These are phyloP conservation scores for Caradrina kadenii DNA, from an alignment of 2,888 invertebrate genomes.

Conservation along the genomic window DNA sequence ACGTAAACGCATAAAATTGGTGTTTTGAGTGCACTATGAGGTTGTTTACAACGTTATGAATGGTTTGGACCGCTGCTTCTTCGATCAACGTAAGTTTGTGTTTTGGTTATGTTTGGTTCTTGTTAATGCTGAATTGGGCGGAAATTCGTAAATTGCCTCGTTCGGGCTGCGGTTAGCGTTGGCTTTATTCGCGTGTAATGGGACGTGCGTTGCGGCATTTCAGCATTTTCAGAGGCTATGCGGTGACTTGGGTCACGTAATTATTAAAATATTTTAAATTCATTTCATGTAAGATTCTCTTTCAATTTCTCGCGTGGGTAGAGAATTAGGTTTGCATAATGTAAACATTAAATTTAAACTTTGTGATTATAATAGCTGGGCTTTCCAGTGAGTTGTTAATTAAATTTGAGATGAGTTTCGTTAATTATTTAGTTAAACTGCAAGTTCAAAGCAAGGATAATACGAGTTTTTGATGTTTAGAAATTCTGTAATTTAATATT, in stretches of 20 bases:
- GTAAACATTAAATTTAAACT: conserved; percentile 53
- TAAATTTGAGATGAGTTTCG: conserved; percentile 38
- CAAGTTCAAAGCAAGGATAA: conserved; percentile 22
- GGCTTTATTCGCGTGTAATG: conserved; percentile 79
- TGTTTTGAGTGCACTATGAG: conserved; percentile 88
- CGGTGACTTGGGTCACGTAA: conserved; percentile 64
- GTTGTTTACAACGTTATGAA: conserved; percentile 88
- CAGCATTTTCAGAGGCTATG: conserved; percentile 77
- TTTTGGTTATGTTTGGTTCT: conserved; percentile 75
- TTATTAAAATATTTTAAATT: conserved; percentile 59
- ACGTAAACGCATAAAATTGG: conserved; percentile 80
- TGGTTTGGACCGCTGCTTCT: conserved; percentile 90
- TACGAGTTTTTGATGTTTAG: conserved; percentile 22
- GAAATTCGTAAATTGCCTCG: conserved; percentile 77
- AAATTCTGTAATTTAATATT: conserved; percentile 12
- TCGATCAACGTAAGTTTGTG: conserved; percentile 90
- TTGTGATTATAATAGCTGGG: conserved; percentile 28
- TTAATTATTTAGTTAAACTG: conserved; percentile 28
- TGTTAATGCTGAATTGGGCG: conserved; percentile 71
- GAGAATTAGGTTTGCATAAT: conserved; percentile 26
- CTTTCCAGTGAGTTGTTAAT: conserved; percentile 30
- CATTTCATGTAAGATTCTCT: conserved; percentile 36
- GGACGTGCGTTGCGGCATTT: conserved; percentile 76
- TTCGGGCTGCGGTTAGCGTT: conserved; percentile 80
- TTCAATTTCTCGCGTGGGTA: conserved; percentile 27